Base-by-base conservation (phyloP, 2,797 vertebrate genomes). In the Argentina silus region DNA sequence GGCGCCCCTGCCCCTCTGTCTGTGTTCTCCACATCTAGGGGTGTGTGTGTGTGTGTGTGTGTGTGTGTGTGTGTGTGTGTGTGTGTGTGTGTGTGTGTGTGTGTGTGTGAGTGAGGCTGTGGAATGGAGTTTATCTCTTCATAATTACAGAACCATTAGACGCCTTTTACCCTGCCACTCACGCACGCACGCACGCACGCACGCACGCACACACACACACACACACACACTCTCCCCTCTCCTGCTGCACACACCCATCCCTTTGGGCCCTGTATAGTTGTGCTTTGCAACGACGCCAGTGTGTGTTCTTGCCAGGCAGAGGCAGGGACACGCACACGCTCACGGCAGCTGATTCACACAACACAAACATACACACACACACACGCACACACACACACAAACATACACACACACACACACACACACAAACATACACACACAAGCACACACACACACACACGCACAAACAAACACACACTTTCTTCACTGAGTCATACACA, bases 261-360 rank as follows among this genome's bases (percentile, higher is more conserved):
- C 23, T 43, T 14, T 19, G 36, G 6, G 61, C 62, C 50, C 44
- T 69, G 10, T 51, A 51, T 9, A 12, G 15, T n/a, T 62, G 4
- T 51, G 14, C 21, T 44, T 27, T 15, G 36, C 45, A 15, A 23
- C 53, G 10, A 42, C 53, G 10, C 51, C 19, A 17, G 62, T 62
- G 23, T 19, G 9, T 70, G 23, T 17, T 7, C 11, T 50, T 53
- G 27, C 85, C 70, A 36, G 63, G 45, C 63, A 74, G 68, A 74
- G 51, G 61, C 57, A 53, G 69, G 50, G 27, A 77, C 67, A 73
- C 27, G 27, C 27, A 36, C 27, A 36, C 27, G 27, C 27, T 36
- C 27, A 1, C 27, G 4, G 27, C 27, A 23, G 68, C 60, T 61
- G 74, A 73, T 79, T 85, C 78, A 80, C 67, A 70, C 66, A 14